phyloP scores from a whole-genome alignment of 2,888 invertebrate genomes.

The Tinea pellionella region DNA sequence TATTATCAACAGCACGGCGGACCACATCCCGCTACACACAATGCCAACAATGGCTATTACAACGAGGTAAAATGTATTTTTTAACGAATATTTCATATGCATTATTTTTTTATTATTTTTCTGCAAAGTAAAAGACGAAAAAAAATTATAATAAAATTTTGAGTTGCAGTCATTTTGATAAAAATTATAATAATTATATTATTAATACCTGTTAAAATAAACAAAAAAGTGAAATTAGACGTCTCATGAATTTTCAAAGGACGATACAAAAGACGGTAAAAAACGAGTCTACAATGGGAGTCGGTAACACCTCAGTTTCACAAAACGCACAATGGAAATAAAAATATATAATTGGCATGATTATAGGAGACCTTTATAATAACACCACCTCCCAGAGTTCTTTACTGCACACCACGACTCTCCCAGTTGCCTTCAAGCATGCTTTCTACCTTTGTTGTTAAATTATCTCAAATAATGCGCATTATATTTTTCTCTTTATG shows the following conservation, averaged over 20 bases:
- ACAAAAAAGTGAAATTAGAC: background rate
- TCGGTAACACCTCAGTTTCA: constrained; percentile 25
- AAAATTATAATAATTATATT: too few species aligned
- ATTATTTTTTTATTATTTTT: background rate
- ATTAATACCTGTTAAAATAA: background rate
- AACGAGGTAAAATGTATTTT: constrained; percentile 47
- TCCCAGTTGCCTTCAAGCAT: background rate
- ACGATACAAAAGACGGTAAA: constrained; percentile 43
- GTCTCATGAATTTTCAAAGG: background rate
- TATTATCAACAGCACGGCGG: constrained; percentile 61
- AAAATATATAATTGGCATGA: constrained; percentile 65
- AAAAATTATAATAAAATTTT: background rate
- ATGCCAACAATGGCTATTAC: constrained; percentile 55
- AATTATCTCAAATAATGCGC: background rate
- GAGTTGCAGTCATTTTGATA: too few species aligned
- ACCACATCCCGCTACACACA: constrained; percentile 50
- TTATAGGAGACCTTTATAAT: constrained; percentile 31
- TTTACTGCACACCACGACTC: background rate
- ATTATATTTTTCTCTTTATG: constrained; percentile 13
- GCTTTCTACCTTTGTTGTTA: constrained; percentile 25
- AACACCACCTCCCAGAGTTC: constrained; percentile 43
- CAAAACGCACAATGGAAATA: constrained; percentile 52
- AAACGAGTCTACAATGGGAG: constrained; percentile 43
- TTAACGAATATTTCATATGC: background rate
- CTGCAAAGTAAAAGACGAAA: too few species aligned